A percentile compares a stretch with the other conserved stretches of the same genome.
phyloP scores from a whole-genome alignment of 2,113 vertebrate genomes.

The Hyperoodon ampullatus region DNA sequence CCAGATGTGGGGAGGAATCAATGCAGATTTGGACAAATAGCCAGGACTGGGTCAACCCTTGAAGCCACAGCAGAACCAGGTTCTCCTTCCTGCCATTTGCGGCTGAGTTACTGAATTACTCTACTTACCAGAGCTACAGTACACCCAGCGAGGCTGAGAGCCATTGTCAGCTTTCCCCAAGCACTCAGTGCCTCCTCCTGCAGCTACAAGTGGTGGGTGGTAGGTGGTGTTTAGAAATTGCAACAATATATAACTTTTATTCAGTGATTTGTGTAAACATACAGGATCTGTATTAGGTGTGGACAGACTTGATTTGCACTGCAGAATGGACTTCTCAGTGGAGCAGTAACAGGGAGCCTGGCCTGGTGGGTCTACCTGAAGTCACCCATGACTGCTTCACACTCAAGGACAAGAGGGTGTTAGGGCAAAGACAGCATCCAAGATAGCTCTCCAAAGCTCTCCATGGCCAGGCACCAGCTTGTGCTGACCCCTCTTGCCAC shows the following conservation, averaged over 20 bases:
- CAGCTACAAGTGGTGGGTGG: neutral
- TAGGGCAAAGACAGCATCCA: neutral
- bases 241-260: slow-evolving; percentile 11
- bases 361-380: neutral
- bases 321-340: neutral
- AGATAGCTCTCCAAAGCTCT: neutral
- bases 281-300: neutral
- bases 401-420: neutral
- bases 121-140: neutral
- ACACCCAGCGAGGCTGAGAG: neutral
- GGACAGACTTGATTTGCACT: neutral
- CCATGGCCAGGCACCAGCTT: neutral
- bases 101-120: neutral
- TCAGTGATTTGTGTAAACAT: neutral
- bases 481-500: neutral
- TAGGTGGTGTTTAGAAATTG: neutral
- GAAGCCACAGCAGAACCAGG: neutral
- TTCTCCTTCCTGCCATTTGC: neutral
- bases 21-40: neutral
- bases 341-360: neutral
- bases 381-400: neutral
- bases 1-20: neutral
- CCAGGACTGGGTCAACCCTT: neutral
- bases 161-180: neutral
- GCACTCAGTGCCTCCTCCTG: neutral